Conservation (phyloP, 92 coral and sea anemone genomes). For the Anthopleura xanthogrammica region DNA sequence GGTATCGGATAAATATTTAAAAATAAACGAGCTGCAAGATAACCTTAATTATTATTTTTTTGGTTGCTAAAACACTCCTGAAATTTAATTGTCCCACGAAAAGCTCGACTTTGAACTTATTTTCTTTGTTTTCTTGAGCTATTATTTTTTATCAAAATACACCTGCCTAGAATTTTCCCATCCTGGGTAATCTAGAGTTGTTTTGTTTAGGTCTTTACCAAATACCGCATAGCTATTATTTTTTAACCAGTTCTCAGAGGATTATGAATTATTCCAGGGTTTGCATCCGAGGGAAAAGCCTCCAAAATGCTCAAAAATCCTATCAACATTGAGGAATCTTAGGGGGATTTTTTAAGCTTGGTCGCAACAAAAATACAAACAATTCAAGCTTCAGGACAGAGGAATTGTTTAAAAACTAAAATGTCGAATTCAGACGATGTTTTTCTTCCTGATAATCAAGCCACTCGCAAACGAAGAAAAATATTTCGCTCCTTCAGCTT, state of each 20-base stretch:
- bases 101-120: background rate
- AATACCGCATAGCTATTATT: constrained; percentile 25
- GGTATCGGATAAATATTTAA: background rate
- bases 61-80: background rate
- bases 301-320: background rate
- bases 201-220: constrained; percentile 17
- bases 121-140: background rate
- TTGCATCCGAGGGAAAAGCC: background rate
- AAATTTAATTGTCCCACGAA: background rate
- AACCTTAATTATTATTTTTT: background rate
- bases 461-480: constrained; percentile 4
- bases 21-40: background rate
- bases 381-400: background rate
- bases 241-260: constrained; percentile 16
- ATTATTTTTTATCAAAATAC: background rate
- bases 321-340: background rate
- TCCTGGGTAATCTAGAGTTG: background rate
- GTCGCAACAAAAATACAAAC: background rate
- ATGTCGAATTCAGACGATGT: constrained; percentile 9
- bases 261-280: constrained; percentile 22
- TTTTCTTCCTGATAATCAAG: constrained; percentile 2
- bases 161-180: background rate
- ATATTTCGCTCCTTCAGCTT: constrained; percentile 29
- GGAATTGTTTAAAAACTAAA: background rate
- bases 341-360: background rate